Conservation (phyloP, 2,797 vertebrate species). For the Cynodonichthys magdalenae region DNA sequence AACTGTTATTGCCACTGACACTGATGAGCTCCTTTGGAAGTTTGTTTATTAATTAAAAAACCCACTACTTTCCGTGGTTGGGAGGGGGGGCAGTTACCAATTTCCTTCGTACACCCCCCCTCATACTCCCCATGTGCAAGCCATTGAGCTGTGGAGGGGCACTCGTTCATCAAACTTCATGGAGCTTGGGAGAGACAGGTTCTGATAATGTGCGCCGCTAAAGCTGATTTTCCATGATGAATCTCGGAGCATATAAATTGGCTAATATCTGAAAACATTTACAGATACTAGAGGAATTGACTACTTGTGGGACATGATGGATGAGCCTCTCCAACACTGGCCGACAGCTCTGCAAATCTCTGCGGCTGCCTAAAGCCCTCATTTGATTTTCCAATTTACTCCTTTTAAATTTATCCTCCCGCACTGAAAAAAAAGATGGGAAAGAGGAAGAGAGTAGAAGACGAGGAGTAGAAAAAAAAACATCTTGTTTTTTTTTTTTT, state of each 20-base stretch:
- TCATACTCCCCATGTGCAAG: slow-evolving; percentile 81
- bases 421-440: slow-evolving; percentile 72
- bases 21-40: slow-evolving; percentile 99
- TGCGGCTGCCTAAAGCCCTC: slow-evolving; percentile 98
- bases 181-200: slow-evolving; percentile 89
- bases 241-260: slow-evolving; percentile 99
- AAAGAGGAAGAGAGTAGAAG: slow-evolving; percentile 34
- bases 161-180: slow-evolving; percentile 99
- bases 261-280: slow-evolving; percentile 99
- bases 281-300: slow-evolving; percentile 99
- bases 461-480: slow-evolving; percentile 3
- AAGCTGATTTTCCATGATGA: slow-evolving; percentile 99
- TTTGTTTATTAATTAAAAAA: slow-evolving; percentile 99
- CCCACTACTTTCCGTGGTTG: slow-evolving; percentile 72
- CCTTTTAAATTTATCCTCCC: slow-evolving; percentile 99
- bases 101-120: slow-evolving; percentile 53
- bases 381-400: slow-evolving; percentile 99
- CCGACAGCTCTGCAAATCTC: slow-evolving; percentile 99
- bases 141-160: slow-evolving; percentile 94
- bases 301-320: slow-evolving; percentile 99
- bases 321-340: slow-evolving; percentile 97
- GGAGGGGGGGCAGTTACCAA: slow-evolving; percentile 45
- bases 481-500: slow-evolving; percentile 39
- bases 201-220: slow-evolving; percentile 99
- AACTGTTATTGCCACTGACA: slow-evolving; percentile 97